phyloP scores from a whole-genome alignment of 2,113 vertebrate species.

The Tylochromis polylepis region DNA sequence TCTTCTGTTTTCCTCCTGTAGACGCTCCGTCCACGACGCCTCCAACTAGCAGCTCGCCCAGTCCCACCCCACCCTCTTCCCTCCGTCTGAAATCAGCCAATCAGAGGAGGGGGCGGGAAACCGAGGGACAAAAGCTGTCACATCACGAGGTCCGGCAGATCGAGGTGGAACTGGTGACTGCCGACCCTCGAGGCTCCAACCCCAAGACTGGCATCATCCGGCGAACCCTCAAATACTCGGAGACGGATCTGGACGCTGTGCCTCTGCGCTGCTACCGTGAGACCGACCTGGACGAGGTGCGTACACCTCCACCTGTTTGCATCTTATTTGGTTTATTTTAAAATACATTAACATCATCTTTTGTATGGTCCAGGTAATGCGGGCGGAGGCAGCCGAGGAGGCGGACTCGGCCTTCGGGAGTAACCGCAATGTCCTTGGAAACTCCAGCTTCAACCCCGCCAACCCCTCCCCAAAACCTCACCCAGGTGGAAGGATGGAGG shows the following conservation, averaged over 20 bases:
- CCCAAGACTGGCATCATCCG: constrained; percentile 72
- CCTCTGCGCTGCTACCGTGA: constrained; percentile 91
- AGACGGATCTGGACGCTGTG: constrained; percentile 92
- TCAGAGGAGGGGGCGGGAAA: constrained; percentile 13
- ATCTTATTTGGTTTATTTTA: fast-evolving
- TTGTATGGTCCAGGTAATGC: constrained; percentile 52
- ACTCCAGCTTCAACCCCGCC: constrained; percentile 51
- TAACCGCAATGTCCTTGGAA: constrained; percentile 77
- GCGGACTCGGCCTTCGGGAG: constrained; percentile 86
- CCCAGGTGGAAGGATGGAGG: background rate
- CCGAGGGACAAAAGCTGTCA: background rate
- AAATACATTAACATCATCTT: background rate
- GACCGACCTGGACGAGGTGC: constrained; percentile 93
- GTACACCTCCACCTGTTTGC: fast-evolving
- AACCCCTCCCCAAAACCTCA: background rate
- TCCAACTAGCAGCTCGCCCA: constrained; percentile 21
- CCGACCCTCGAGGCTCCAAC: constrained; percentile 15
- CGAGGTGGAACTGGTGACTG: constrained; percentile 78
- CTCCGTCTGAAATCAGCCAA: constrained; percentile 4
- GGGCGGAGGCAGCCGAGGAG: constrained; percentile 70
- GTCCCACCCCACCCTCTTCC: constrained; percentile 41
- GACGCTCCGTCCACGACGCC: constrained; percentile 14
- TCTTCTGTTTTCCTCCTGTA: background rate
- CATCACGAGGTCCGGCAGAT: constrained; percentile 75
- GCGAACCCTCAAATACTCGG: constrained; percentile 85